Conservation (phyloP, 1,140 invertebrate genomes). For the Apis dorsata region DNA sequence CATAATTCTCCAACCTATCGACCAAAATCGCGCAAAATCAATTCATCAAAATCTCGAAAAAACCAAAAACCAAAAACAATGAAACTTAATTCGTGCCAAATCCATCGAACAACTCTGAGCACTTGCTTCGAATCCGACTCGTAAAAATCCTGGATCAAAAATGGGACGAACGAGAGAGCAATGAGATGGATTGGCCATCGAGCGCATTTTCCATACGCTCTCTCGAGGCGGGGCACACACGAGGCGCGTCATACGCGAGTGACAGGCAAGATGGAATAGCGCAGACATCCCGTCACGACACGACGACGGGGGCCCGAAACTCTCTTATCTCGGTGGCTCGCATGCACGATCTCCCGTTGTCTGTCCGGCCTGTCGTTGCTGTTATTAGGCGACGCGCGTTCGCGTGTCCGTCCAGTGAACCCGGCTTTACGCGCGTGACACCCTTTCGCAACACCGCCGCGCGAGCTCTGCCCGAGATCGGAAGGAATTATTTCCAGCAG, state of each 20-base stretch:
- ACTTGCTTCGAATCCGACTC: no score
- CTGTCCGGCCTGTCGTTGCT: conserved; percentile 10
- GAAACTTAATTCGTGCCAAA: no score
- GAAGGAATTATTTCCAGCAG: conserved; percentile 51
- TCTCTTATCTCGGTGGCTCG: conserved; percentile 69
- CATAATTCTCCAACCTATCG: no score
- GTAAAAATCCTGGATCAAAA: no score
- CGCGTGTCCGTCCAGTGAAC: conserved; percentile 67
- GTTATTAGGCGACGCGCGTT: conserved; percentile 70
- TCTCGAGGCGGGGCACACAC: not conserved
- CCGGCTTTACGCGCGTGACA: conserved; percentile 42
- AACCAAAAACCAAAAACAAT: no score
- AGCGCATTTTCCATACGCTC: conserved; percentile 17
- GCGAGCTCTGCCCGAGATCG: not conserved
- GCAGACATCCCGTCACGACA: conserved; percentile 71
- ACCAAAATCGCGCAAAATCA: no score
- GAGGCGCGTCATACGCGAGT: conserved; percentile 48
- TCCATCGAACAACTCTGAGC: no score
- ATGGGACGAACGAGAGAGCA: no score
- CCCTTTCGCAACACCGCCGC: conserved; percentile 30
- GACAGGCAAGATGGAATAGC: conserved; percentile 55
- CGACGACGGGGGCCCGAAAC: conserved; percentile 55
- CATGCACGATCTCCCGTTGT: conserved; percentile 67
- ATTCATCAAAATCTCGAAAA: no score
- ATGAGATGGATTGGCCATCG: no score